These are phyloP conservation scores for Chlorops oryzae DNA, from an alignment of 1,140 invertebrate species.

Conservation along the genomic window DNA sequence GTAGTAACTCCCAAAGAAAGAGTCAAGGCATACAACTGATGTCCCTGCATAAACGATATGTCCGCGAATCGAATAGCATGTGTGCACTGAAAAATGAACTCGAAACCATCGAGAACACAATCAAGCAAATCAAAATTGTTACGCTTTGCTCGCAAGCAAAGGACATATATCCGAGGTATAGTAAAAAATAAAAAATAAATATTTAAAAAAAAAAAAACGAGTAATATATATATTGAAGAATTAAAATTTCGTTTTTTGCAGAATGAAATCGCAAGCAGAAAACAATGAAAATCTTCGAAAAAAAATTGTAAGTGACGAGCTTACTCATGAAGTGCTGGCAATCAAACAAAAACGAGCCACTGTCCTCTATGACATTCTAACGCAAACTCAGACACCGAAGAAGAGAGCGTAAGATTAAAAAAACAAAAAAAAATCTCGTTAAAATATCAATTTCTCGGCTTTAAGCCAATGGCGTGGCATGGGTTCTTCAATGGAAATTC, in stretches of 20 bases:
- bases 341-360: slow-evolving; percentile 36
- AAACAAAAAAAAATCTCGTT: too few species aligned
- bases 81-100: not conserved
- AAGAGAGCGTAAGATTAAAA: slow-evolving; percentile 37
- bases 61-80: slow-evolving; percentile 8
- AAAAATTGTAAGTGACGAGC: slow-evolving; percentile 31
- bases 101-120: slow-evolving; percentile 4
- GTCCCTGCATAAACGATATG: too few species aligned
- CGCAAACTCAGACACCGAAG: slow-evolving; percentile 37
- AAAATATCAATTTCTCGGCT: too few species aligned
- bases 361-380: slow-evolving; percentile 27
- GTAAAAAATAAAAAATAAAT: too few species aligned
- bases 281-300: slow-evolving; percentile 39
- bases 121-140: slow-evolving; percentile 5
- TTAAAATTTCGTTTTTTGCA: too few species aligned
- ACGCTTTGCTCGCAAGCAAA: not conserved
- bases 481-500: too few species aligned
- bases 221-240: not conserved
- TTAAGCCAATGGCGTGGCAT: too few species aligned
- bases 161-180: slow-evolving; percentile 8
- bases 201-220: not conserved
- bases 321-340: slow-evolving; percentile 30
- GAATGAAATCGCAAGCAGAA: slow-evolving; percentile 42
- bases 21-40: not conserved
- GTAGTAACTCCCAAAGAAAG: not conserved